phyloP scores from a whole-genome alignment of 2,888 invertebrate genomes.

The Herminia tarsipennalis region DNA sequence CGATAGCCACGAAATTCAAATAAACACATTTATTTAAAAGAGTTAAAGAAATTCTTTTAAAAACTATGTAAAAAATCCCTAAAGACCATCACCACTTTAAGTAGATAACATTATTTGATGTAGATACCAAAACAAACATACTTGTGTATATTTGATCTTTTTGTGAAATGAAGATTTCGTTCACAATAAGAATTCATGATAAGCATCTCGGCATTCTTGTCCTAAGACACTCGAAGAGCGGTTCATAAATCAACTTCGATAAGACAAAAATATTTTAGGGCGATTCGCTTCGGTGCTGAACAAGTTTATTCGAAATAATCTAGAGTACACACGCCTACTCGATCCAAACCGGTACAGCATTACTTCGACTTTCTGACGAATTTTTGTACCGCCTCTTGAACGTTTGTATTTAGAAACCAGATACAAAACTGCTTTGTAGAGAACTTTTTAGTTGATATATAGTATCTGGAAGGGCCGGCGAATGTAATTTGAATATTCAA shows the following conservation, averaged over 20 bases:
- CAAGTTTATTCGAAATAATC: constrained; percentile 34
- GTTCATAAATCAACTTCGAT: constrained; percentile 47
- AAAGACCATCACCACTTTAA: too few relatives aligned
- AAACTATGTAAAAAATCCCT: too few relatives aligned
- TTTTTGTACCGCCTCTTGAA: constrained; percentile 65
- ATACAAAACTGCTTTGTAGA: constrained; percentile 59
- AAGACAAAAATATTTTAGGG: constrained; percentile 43
- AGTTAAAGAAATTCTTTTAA: too few relatives aligned
- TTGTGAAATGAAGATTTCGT: constrained; percentile 22
- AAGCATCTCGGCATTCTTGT: constrained; percentile 34
- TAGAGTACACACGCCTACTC: constrained; percentile 43
- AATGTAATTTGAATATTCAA: constrained; percentile 29
- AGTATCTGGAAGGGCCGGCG: constrained; percentile 45
- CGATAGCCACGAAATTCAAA: too few relatives aligned
- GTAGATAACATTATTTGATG: neutral
- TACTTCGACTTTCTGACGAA: constrained; percentile 55
- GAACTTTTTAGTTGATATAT: constrained; percentile 45
- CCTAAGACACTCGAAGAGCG: constrained; percentile 22
- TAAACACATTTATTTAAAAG: too few relatives aligned
- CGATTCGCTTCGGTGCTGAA: constrained; percentile 21
- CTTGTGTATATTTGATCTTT: neutral
- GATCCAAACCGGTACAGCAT: constrained; percentile 54
- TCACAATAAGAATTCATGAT: constrained; percentile 32
- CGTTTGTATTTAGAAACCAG: constrained; percentile 68
- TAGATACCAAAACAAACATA: neutral